These are phyloP conservation scores for Carettochelys insculpta DNA, from an alignment of 2,113 vertebrate species.

Conservation along the genomic window DNA sequence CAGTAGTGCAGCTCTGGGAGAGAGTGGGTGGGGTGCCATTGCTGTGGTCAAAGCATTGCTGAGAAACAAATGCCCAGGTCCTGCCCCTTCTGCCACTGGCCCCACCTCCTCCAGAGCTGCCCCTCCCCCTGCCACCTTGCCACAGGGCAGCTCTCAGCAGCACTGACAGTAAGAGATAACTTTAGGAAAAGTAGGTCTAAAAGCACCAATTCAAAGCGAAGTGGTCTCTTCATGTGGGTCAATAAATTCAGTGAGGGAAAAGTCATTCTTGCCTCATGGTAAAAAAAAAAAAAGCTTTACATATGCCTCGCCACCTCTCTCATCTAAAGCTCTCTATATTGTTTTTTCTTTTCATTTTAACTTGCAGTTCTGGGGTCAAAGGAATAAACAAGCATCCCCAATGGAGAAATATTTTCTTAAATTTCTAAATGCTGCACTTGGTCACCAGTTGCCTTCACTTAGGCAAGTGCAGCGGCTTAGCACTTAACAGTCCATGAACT, in stretches of 20 bases:
- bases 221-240: background rate
- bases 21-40: too few species aligned
- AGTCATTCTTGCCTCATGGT: background rate
- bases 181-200: background rate
- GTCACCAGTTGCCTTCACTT: background rate
- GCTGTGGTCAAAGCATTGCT: too few species aligned
- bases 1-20: too few species aligned
- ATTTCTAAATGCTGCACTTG: constrained; percentile 63
- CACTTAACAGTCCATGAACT: constrained; percentile 40
- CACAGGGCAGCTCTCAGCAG: too few species aligned
- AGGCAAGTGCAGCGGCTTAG: constrained; percentile 43
- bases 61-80: too few species aligned
- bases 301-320: background rate
- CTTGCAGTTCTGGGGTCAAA: background rate
- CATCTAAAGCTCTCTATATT: background rate
- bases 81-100: too few species aligned
- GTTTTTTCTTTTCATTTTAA: background rate
- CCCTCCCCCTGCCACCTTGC: too few species aligned
- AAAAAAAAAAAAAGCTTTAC: background rate
- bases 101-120: too few species aligned
- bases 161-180: background rate
- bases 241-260: constrained; percentile 6
- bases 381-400: background rate
- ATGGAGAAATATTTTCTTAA: constrained; percentile 52
- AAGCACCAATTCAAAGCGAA: background rate